These are phyloP conservation scores for Cryptotis parvus DNA, from an alignment of 2,113 vertebrate genomes.

Conservation along the genomic window DNA sequence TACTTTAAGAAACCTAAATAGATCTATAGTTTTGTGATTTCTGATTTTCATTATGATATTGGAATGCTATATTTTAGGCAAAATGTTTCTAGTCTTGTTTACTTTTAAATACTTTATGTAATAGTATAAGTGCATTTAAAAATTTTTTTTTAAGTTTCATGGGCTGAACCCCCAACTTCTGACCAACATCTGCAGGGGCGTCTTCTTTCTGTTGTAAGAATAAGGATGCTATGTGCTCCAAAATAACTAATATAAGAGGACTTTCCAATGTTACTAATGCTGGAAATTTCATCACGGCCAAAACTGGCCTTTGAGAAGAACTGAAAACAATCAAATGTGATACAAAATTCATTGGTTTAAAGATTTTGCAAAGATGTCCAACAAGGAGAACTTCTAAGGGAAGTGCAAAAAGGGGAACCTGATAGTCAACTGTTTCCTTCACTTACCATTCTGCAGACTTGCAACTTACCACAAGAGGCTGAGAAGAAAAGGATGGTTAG, in stretches of 20 bases:
- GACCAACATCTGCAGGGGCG: background rate
- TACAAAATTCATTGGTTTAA: background rate
- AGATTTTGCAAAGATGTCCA: background rate
- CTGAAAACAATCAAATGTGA: background rate
- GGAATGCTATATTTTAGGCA: background rate
- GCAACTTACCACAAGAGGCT: background rate
- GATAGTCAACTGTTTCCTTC: background rate
- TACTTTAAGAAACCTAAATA: background rate
- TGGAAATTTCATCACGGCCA: background rate
- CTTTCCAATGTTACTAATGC: background rate
- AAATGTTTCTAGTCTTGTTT: background rate
- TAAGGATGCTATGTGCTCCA: background rate
- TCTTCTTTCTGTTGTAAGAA: background rate
- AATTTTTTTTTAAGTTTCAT: background rate
- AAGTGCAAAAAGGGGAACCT: background rate
- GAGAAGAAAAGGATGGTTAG: background rate
- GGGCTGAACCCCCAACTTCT: background rate
- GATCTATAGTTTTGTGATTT: background rate
- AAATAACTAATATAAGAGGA: background rate
- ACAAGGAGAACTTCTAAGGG: background rate
- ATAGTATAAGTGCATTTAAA: background rate
- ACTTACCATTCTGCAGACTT: background rate
- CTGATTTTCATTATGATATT: background rate
- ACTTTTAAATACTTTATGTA: background rate
- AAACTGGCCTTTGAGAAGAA: background rate